These are phyloP conservation scores for Amphiprion percula DNA, from an alignment of 2,113 vertebrate species.

Conservation along the genomic window DNA sequence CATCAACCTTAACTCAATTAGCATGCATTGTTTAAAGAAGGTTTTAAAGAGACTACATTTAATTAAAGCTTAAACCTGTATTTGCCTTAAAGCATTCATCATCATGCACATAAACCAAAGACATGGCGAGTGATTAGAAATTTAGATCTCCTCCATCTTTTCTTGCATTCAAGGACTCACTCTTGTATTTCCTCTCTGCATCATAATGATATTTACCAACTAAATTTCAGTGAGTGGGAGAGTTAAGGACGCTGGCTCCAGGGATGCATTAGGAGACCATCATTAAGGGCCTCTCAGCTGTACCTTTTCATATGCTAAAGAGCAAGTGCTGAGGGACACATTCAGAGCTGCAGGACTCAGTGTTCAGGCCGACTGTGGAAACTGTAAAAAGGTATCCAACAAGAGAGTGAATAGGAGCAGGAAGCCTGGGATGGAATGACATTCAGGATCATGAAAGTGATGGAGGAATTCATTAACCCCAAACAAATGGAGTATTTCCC, in stretches of 20 bases:
- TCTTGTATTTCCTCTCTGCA: slow-evolving; percentile 24
- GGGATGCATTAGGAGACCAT: slow-evolving; percentile 31
- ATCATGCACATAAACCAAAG: slow-evolving; percentile 12
- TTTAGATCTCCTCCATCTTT: slow-evolving; percentile 27
- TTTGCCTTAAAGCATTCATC: slow-evolving; percentile 3
- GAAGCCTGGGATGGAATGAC: slow-evolving; percentile 28
- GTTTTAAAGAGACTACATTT: slow-evolving; percentile 3
- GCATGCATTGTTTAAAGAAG: neutral
- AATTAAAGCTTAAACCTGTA: slow-evolving; percentile 7
- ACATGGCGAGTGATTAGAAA: slow-evolving; percentile 17
- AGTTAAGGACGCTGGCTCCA: neutral
- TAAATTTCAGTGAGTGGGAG: slow-evolving; percentile 46
- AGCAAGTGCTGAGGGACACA: slow-evolving; percentile 14
- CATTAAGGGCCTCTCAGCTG: slow-evolving; percentile 52
- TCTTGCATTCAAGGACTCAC: slow-evolving; percentile 21
- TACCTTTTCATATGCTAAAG: slow-evolving; percentile 65
- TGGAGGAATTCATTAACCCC: slow-evolving; percentile 57
- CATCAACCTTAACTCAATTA: neutral
- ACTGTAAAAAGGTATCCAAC: neutral
- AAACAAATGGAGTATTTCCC: neutral
- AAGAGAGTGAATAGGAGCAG: slow-evolving; percentile 6
- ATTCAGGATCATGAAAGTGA: slow-evolving; percentile 36
- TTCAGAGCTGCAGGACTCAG: slow-evolving; percentile 9
- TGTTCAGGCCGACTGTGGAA: neutral
- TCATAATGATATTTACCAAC: slow-evolving; percentile 48